Evolutionary conservation across 2,797 vertebrate species (phyloP), one percentile per base, ranked within the genome.

Genomic region (Gila robusta): DNA sequence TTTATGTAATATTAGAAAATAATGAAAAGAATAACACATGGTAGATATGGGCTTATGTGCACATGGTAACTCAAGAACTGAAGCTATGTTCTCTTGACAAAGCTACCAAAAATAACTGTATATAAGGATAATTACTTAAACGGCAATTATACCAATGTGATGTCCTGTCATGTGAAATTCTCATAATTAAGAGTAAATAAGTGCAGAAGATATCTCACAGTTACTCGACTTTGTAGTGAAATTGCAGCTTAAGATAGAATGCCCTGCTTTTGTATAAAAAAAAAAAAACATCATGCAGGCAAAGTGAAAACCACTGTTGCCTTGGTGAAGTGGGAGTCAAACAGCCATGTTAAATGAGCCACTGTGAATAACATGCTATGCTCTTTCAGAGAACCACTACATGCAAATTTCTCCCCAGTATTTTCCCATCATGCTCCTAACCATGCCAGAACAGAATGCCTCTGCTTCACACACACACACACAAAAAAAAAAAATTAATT

Each of bases 401-500:
- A 82, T 86, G 71, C 73, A 73, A 82, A 89, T 85, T 74, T 78
- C 12, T 54, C 28, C 21, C 17, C 26, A n/a, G 37, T 71, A 73
- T 54, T 49, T 44, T n/a, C 73, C n/a, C 41, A 47, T 79, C 44
- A 62, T 32, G 81, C 12, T 41, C 37, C 39, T 10, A 52, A n/a
- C 44, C 64, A 35, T 69, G 73, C 54, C 49, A 69, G 47, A 64
- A 87, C 79, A 78, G 54, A 44, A 83, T 19, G 23, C 35, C 47
- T 77, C 23, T 79, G 87, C 82, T 89, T 86, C 23, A 81, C 81
- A 77, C 26, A 35, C 32, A 32, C 32, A 32, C 32, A 35, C 3
- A 35, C 0, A 35, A 35, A 35, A 37, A 37, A 87, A 87, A 49
- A 47, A 85, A 89, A 88, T 87, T 79, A 87, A 88, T 92, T 90